A percentile compares a stretch with the other conserved stretches of the same genome.
Evolutionary conservation across 2,888 invertebrate genomes (phyloP).

Genomic region (Hedychridium roseum): DNA sequence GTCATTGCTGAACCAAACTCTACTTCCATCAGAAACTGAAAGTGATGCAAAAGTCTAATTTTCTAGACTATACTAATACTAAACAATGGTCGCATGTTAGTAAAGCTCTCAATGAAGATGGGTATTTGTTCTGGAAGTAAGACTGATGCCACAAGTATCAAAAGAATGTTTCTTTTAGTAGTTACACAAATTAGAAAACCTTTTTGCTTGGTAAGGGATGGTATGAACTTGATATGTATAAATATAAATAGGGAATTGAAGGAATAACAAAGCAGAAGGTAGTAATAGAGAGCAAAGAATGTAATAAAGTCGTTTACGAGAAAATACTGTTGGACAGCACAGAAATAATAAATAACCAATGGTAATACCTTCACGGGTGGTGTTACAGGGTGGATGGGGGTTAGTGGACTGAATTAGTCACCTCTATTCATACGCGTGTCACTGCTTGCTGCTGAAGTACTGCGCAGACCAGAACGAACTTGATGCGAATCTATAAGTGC

Average conservation of each 20-base stretch:
- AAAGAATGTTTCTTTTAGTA: too few species aligned
- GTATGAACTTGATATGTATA: too few species aligned
- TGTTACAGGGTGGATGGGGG: constrained; percentile 50
- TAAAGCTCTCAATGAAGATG: too few species aligned
- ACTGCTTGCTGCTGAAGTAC: constrained; percentile 52
- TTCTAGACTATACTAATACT: too few species aligned
- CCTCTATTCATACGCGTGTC: constrained; percentile 62
- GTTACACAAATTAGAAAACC: too few species aligned
- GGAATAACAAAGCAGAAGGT: too few species aligned
- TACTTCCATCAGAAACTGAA: constrained; percentile 59
- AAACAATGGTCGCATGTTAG: too few species aligned
- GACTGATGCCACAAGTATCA: too few species aligned
- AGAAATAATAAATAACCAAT: constrained; percentile 36
- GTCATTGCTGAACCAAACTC: constrained; percentile 68
- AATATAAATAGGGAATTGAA: too few species aligned
- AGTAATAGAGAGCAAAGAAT: constrained; percentile 12
- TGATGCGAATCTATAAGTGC: constrained; percentile 68
- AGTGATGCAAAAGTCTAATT: too few species aligned
- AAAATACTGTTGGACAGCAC: constrained; percentile 23
- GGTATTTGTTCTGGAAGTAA: too few species aligned
- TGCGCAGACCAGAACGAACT: constrained; percentile 60
- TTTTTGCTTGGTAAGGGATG: too few species aligned
- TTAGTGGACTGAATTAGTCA: constrained; percentile 53
- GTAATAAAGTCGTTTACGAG: constrained; percentile 23
- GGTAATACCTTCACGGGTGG: constrained; percentile 49